Base-by-base conservation (phyloP, 2,113 vertebrate species). In the Oxygymnocypris stewartii region DNA sequence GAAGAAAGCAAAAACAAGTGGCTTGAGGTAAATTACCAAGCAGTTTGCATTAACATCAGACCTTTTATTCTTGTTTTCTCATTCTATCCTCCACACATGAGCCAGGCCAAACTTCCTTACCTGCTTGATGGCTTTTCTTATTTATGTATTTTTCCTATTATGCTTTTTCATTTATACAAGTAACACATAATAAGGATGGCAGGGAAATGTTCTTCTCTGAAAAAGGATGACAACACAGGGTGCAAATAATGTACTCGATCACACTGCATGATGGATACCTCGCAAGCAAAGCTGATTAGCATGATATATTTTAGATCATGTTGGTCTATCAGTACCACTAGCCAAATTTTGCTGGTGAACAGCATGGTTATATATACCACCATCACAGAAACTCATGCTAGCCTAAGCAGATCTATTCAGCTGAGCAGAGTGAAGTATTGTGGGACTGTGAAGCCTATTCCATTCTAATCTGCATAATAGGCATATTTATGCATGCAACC, bases 141-240 rank as follows among this genome's bases (percentile, higher is more conserved):
- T 93, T 94, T 92, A 92, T 92, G 91, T 93, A 91, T 93, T 93
- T n/a, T 86, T 92, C 92, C 93, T 95, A 93, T 95, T 94, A 93
- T 91, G 89, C 92, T 92, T 92, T 93, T 93, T 93, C 90, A 91
- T 91, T 61, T 10, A 61, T 61, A n/a, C 57, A 23, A 59, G 57
- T 23, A 23, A 23, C 57, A 61, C 57, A 61, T n/a, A 54, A 54
- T 94, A 92, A 92, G 91, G 91, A n/a, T 75, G 37, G 71, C 71
- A 37, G 20, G 67, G 6, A 71, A 37, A 37, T 69, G 28, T 69
- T 31, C 28, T 67, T 67, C 28, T 67, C 61, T 28, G 12, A 2
- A 23, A 31, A 31, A 65, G 61, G 1, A 35, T 69, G 65, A 10
- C 31, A 71, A 37, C 67, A 71, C 31, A 20, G 6, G 31, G 31